Evolutionary conservation across 2,797 vertebrate genomes (phyloP), one percentile per base, ranked within the genome.

Genomic region (Enteromius mattozi): DNA sequence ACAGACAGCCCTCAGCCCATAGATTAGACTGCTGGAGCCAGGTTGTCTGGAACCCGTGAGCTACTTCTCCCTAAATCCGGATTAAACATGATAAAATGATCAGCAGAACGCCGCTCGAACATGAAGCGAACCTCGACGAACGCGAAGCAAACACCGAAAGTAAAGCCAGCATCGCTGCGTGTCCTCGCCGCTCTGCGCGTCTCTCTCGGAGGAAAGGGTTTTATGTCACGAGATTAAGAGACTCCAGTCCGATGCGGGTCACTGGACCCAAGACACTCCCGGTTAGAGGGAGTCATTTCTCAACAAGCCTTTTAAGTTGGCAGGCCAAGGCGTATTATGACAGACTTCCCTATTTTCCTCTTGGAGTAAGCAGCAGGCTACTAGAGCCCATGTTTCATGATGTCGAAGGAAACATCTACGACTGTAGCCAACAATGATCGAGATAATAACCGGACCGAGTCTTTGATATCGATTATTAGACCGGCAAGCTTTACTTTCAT

Each of bases 1-100:
- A 93, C 88, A 90, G 92, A 93, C 95, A 92, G 90, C 92, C 93
- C 93, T 93, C 91, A 95, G 96, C 96, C 96, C 97, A 94, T 96
- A 96, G 96, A 97, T 96, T 97, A 97, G 97, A 94, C 95, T 95
- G 90, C 91, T 97, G 98, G 98, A 98, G 98, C 97, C 97, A 91
- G 92, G 81, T 91, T 96, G 98, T 99, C 98, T 99, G 96, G 96
- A 92, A 96, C 92, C 93, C 93, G 94, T 90, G 88, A 93, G 93
- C 94, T 94, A 87, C 89, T 91, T 88, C n/a, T 84, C 86, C 84
- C 88, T 88, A 91, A 89, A 90, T 89, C 91, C 92, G 93, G 93
- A 94, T 94, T 94, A 95, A 91, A 95, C 93, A 92, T 94, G 95
- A 94, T 92, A 85, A 89, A 94, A 94, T 93, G 93, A 92, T 93